These are phyloP conservation scores for Drosophila algonquin DNA, from an alignment of 2,888 invertebrate species.

Conservation along the genomic window DNA sequence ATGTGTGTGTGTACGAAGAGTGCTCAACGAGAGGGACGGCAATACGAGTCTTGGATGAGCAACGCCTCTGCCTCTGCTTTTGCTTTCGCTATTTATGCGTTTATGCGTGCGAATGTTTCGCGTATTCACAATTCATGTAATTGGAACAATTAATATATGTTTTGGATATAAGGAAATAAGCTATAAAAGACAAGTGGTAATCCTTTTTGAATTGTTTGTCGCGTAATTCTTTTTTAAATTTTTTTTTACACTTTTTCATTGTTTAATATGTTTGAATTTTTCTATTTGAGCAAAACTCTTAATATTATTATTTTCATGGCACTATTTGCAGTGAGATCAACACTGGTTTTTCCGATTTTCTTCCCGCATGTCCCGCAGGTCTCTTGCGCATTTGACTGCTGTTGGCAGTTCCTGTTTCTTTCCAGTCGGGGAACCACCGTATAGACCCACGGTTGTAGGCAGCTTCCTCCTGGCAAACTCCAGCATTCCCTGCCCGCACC, in stretches of 20 bases:
- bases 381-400: background rate
- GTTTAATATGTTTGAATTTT: no score
- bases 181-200: no score
- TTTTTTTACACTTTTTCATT: no score
- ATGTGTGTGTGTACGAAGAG: constrained; percentile 25
- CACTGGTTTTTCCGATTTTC: background rate
- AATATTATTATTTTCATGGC: no score
- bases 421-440: background rate
- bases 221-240: no score
- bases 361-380: background rate
- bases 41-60: constrained; percentile 1
- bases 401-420: background rate
- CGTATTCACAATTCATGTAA: no score
- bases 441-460: background rate
- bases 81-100: constrained; percentile 11
- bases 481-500: no score
- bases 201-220: no score
- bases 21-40: constrained; percentile 31
- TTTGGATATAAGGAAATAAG: no score
- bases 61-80: background rate
- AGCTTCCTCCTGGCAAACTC: background rate
- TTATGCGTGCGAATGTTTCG: background rate
- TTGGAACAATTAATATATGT: no score
- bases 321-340: no score
- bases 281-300: no score